A percentile compares a stretch with the other conserved stretches of the same genome.
Conservation (phyloP, 2,797 vertebrate species). For the Phyllotis vaccarum region DNA sequence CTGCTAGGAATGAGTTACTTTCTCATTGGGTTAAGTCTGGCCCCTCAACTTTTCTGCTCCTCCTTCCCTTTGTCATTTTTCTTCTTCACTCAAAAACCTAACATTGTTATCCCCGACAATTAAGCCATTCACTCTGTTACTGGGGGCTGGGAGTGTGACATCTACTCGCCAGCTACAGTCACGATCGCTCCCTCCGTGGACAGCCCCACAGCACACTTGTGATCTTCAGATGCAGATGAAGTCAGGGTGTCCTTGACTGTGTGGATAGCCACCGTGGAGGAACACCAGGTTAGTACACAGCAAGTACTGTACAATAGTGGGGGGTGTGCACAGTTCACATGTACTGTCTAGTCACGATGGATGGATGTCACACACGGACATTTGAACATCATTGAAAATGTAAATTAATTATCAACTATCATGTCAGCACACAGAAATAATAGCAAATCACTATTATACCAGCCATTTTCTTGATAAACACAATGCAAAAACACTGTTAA, state of each 20-base stretch:
- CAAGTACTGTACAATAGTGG: not conserved
- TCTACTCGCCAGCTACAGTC: conserved; percentile 78
- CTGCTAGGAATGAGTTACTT: not conserved
- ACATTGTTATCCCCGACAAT: conserved; percentile 79
- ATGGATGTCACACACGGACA: not conserved
- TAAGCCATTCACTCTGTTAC: conserved; percentile 73
- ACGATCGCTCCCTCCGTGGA: conserved; percentile 63
- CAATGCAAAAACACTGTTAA: not conserved
- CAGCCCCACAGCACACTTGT: conserved; percentile 60
- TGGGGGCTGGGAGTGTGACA: conserved; percentile 78
- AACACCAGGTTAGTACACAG: not conserved
- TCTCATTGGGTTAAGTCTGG: not conserved
- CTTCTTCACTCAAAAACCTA: conserved; percentile 66
- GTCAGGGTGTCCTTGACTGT: not conserved
- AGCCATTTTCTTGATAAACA: conserved; percentile 43
- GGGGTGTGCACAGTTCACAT: accelerated
- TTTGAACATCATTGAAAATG: not conserved
- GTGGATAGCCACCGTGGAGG: not conserved
- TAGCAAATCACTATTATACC: conserved; percentile 14
- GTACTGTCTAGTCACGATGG: too few species aligned
- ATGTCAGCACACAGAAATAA: conserved; percentile 31
- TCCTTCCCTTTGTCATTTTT: not conserved
- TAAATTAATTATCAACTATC: not conserved
- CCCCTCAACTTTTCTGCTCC: not conserved
- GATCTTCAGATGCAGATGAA: conserved; percentile 70